Base-by-base conservation (phyloP, 2,797 vertebrate genomes). In the Eulemur coronatus region DNA sequence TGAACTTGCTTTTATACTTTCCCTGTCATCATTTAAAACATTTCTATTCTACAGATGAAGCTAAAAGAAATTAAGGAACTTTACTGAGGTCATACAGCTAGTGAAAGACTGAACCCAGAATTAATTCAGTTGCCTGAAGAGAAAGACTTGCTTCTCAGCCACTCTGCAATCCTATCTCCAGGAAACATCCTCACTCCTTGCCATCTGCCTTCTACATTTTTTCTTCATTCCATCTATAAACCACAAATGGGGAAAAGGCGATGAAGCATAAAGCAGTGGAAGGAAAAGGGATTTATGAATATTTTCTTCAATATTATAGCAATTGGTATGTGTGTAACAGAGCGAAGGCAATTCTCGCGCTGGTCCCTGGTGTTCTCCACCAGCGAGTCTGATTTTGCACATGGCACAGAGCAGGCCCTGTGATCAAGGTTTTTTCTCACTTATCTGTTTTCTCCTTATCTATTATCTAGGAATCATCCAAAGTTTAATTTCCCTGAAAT, bases 301-400 rank as follows among this genome's bases (percentile, higher is more conserved):
- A 96, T 96, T 96, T 95, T 93, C 84, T 78, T 84, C 91, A 90
- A 33, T 96, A 84, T 76, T 93, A 78, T 18, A 94, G 93, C 88
- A 46, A 80, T 43, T 35, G 96, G 89, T 57, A 22, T 92, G 55
- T 89, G 52, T 72, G 78, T 72, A 70, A 92, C 26, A 94, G 89
- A 96, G 65, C 46, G 46, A 73, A 97, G 59, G 81, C 61, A 46
- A 92, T 86, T 82, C 4, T 0, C 4, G 4, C 30, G 14, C 73
- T 80, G 13, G 20, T 81, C 33, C 41, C 93, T 90, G 26, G 89
- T 86, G 76, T 80, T 95, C 82, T 89, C 82, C 2, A 4, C 43
- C 55, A 55, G 70, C 6, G 26, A 92, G 76, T 87, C 28, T 20
- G 93, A 82, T 93, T 94, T 80, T 70, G 20, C 50, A 79, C 9